Evolutionary conservation across 1,140 invertebrate genomes (phyloP), one percentile per base, ranked within the genome.

Genomic region (Cherax quadricarinatus): DNA sequence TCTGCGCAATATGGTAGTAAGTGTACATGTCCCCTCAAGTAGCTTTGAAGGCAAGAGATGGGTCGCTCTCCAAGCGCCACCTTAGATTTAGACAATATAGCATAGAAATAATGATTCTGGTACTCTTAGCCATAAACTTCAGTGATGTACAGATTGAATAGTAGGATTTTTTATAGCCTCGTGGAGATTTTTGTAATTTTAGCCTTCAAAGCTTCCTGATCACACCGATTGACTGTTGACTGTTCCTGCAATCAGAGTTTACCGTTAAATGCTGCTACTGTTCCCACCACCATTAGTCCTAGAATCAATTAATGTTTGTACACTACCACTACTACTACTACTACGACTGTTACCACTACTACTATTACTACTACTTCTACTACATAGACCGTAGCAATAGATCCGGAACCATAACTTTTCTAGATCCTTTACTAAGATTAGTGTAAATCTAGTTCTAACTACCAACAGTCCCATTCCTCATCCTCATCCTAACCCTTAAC

Each of bases 1-100:
- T 87, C 90, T 86, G 84, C 90, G 90, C 90, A 91, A 91, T 91
- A 91, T 91, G 86, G 90, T 91, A 91, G 82, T 91, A 91, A 91
- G 84, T 91, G 90, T 91, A 91, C 84, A 91, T 86, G 86, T 87
- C 81, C 83, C 73, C 51, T 91, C 90, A 91, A 91, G 90, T 82
- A 91, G 90, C 90, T 91, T 87, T 91, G 90, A 91, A 91, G 90
- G 90, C 90, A 80, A n/a, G 51, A 75, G 48, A 84, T 84, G 62
- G 81, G 70, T 75, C 49, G 51, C 75, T 14, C 6, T 81, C 75
- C 73, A 62, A 30, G 70, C 30, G 62, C 62, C 88, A 78, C 86
- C 75, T 79, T 85, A 90, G 82, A 84, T 82, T 83, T 84, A 84
- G 88, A 21, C 0, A 49, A 57, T 49, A 83, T 83, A 85, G 62